Conservation (phyloP, 1,140 invertebrate genomes). For the Dinoponera quadriceps region DNA sequence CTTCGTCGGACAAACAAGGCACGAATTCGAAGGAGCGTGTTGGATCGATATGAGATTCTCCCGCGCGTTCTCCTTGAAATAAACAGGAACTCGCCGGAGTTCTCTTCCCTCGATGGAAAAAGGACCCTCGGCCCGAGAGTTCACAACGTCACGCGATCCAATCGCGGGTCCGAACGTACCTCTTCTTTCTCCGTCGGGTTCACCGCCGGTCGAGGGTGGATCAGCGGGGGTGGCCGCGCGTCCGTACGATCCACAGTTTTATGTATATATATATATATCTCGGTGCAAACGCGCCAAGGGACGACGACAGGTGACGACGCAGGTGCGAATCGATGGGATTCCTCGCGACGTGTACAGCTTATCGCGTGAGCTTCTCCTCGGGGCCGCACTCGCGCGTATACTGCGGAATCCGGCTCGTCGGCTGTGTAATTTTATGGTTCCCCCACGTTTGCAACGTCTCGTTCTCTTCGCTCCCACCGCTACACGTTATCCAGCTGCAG, state of each 20-base stretch:
- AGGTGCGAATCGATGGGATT: slow-evolving; percentile 19
- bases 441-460: slow-evolving; percentile 36
- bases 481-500: not conserved
- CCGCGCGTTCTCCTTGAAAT: not conserved
- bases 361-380: slow-evolving; percentile 20
- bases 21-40: slow-evolving; percentile 2
- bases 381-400: slow-evolving; percentile 56
- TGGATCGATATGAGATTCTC: not conserved
- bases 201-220: not conserved
- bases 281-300: not conserved
- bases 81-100: not conserved
- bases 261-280: too few relatives aligned
- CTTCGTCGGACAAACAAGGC: not conserved
- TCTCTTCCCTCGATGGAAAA: not conserved
- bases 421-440: slow-evolving; percentile 57
- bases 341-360: not conserved
- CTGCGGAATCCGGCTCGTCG: slow-evolving; percentile 49
- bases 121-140: not conserved
- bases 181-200: slow-evolving; percentile 9
- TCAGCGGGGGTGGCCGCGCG: not conserved
- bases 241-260: not conserved
- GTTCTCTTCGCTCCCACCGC: slow-evolving; percentile 9
- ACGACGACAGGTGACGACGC: not conserved
- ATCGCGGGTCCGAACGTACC: slow-evolving; percentile 41
- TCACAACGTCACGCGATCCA: too few relatives aligned